These are phyloP conservation scores for Psephotus haematonotus DNA, from an alignment of 2,113 vertebrate genomes.

Conservation along the genomic window DNA sequence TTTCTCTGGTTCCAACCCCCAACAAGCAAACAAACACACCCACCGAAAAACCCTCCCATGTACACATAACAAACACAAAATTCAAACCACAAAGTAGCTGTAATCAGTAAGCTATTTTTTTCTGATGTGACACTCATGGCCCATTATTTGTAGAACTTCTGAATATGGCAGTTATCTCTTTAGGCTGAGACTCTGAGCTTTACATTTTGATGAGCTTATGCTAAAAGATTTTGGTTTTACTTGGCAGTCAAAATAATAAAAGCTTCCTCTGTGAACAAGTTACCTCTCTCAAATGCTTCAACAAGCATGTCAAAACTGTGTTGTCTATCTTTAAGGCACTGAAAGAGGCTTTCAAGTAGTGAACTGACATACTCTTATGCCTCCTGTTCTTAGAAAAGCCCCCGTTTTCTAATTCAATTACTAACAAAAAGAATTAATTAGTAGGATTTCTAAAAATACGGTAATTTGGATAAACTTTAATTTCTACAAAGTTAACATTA, in stretches of 20 bases:
- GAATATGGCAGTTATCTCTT: background rate
- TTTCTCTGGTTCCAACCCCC: background rate
- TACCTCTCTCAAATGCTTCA: background rate
- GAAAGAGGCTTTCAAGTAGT: background rate
- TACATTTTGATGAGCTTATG: background rate
- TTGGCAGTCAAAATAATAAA: background rate
- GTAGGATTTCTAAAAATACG: background rate
- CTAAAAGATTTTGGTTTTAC: background rate
- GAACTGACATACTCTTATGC: background rate
- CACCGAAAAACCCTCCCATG: rapidly evolving
- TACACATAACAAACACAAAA: background rate
- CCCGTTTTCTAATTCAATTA: background rate
- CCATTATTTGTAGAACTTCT: background rate
- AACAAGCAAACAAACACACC: background rate
- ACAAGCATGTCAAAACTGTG: background rate
- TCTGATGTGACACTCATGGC: background rate
- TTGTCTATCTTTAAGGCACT: background rate
- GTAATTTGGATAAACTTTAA: background rate
- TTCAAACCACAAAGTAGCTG: background rate
- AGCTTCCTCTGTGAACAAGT: background rate
- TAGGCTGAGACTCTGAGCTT: background rate
- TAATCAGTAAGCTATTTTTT: background rate
- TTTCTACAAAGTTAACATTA: background rate
- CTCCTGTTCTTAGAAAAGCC: background rate
- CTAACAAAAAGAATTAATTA: background rate